Evolutionary conservation across 2,888 invertebrate genomes (phyloP), one percentile per base, ranked within the genome.

Genomic region (Calliphora vomitoria): DNA sequence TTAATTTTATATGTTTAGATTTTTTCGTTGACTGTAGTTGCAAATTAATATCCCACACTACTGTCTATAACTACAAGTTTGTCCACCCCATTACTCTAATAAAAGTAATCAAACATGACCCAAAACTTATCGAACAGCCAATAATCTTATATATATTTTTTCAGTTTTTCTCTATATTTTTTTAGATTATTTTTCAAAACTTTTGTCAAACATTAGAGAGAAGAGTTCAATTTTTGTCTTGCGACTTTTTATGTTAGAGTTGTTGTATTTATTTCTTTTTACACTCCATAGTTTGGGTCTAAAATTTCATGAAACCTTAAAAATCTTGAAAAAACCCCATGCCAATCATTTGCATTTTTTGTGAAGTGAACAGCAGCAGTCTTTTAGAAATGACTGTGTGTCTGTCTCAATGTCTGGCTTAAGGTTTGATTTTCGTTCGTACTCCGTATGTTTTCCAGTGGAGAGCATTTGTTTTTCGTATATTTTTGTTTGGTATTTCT

Each of bases 391-490:
- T 84, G 82, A 82, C 72, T 78, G 78, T 72, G 15, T 82, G 86
- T 84, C 83, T 79, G 85, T 85, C 85, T 81, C 68, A 62, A 74
- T 87, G 87, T 87, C 87, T 87, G 90, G 90, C 90, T 90, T 90
- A 75, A 35, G 75, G 74, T 87, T 82, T 82, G 78, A 81, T 81
- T 87, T 83, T 86, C 31, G 18, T 83, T 86, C 31, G 18, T 64
- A 66, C 11, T 58, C 35, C 8, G 68, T 79, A 81, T 75, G 58
- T 44, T 66, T 82, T 74, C 66, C 66, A 85, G 58, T 58, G 86
- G 71, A 69, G 62, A 76, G 79, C 55, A 85, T 85, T 85, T 83
- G 81, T 82, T 87, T 75, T 81, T 85, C 31, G 38, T 80, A 74
- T 82, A 60, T 1, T 75, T 72, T 79, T 78, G 75, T 79, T 66